Base-by-base conservation (phyloP, 2,113 vertebrate genomes). In the Leptosomus discolor region DNA sequence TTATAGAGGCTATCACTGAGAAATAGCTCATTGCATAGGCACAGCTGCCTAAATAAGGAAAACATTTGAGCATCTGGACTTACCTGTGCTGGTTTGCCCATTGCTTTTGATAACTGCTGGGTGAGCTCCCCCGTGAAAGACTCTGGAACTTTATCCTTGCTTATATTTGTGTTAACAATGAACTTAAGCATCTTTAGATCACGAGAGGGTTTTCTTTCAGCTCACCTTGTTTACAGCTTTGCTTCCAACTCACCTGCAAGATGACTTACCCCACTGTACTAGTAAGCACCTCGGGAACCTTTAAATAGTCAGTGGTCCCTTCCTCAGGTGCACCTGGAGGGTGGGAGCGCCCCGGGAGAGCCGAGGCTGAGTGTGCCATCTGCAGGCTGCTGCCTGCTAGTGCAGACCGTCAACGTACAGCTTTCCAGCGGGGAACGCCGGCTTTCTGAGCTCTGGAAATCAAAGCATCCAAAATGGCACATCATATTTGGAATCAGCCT, bases 11-110 rank as follows among this genome's bases (percentile, higher is more conserved):
- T 69, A 2, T 43, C 34, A 12, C 36, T 37, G 34, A 76, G 30
- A 85, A 73, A 51, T 7, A 80, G 11, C 36, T 80, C 34, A 18
- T 12, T 63, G 29, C 12, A 46, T 23, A 80, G 53, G 54, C 46
- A 69, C 36, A 77, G 6, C 27, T 74, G 36, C 18, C 22, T 83
- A 15, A 79, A 53, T 19, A 64, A 45, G 9, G 32, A 68, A 79
- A 76, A 73, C 12, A 32, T 48, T 39, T 26, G 58, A 87, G 45
- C 37, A 73, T 34, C n/a, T 65, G 32, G 15, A 67, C 81, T 92
- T 90, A 90, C 81, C 77, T 96, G 37, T 58, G 60, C 41, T 85
- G 85, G 77, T 70, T 95, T 95, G 43, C 61, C 81, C 77, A 88
- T 61, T 51, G 74, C 61, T 92, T 94, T 92, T 78, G 90, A 17